phyloP scores from a whole-genome alignment of 2,797 vertebrate genomes.

The Pyrocephalus nanus region DNA sequence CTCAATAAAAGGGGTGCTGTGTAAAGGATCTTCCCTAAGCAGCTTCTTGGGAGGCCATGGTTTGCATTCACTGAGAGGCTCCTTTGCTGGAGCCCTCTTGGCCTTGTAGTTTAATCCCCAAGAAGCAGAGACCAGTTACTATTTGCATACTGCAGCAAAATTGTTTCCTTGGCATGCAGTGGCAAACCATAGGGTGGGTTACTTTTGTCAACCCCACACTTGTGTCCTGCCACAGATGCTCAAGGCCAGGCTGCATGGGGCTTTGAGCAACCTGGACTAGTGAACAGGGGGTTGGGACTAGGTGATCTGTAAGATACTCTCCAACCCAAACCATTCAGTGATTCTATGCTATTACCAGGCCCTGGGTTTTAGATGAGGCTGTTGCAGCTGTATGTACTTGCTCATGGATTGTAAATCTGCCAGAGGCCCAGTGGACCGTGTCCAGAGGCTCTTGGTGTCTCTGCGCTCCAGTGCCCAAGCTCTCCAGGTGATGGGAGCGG shows the following conservation, averaged over 20 bases:
- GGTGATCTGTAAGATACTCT: not conserved
- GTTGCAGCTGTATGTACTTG: not conserved
- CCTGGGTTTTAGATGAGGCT: not conserved
- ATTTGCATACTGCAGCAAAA: not conserved
- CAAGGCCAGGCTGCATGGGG: not conserved
- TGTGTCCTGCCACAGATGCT: not conserved
- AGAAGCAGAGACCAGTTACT: not conserved
- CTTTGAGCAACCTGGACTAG: not conserved
- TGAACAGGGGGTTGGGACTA: not conserved
- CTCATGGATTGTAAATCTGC: not conserved
- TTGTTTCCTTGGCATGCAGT: not conserved
- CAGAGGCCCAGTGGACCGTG: fast-evolving
- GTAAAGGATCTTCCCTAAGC: not conserved
- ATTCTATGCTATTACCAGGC: not conserved
- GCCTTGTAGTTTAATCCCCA: not conserved
- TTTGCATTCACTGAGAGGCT: not conserved
- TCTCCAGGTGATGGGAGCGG: not conserved
- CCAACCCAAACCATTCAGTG: not conserved
- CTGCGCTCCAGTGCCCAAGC: not conserved
- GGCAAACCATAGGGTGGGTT: not conserved
- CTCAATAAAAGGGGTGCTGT: not conserved
- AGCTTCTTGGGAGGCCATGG: fast-evolving
- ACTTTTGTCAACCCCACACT: fast-evolving
- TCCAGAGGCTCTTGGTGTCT: not conserved
- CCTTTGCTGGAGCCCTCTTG: not conserved